Conservation (phyloP, 2,888 invertebrate genomes). For the Megamerina dolium region DNA sequence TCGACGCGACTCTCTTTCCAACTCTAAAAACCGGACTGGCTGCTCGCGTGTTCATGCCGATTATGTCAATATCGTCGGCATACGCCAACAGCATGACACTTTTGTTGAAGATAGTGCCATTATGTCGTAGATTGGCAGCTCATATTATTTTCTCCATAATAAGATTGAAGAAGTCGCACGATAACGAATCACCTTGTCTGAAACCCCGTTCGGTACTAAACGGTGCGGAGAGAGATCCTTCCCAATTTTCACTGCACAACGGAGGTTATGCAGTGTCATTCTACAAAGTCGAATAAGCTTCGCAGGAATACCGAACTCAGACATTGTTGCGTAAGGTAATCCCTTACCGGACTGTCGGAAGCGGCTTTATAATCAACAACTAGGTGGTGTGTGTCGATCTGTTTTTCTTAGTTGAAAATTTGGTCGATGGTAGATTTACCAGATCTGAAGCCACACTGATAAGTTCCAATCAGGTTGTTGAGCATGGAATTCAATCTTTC, state of each 20-base stretch:
- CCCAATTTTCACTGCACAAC: background rate
- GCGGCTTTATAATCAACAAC: constrained; percentile 7
- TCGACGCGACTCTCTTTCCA: too few species aligned
- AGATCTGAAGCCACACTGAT: constrained; percentile 11
- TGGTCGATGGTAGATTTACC: constrained; percentile 11
- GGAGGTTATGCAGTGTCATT: background rate
- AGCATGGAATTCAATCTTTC: constrained; percentile 8
- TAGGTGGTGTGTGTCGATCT: constrained; percentile 2
- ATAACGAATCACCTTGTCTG: too few species aligned
- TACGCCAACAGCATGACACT: too few species aligned
- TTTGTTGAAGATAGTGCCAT: too few species aligned
- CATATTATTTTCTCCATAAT: too few species aligned
- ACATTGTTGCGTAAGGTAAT: constrained; percentile 2
- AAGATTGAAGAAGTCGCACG: too few species aligned
- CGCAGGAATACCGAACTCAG: constrained; percentile 6
- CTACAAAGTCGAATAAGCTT: background rate
- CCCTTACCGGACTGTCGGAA: constrained; percentile 3
- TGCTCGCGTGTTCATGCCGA: too few species aligned
- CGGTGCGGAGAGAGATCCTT: background rate
- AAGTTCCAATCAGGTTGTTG: constrained; percentile 9
- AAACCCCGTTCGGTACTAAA: background rate
- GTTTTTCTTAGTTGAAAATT: constrained; percentile 10
- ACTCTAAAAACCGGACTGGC: too few species aligned
- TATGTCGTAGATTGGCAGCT: too few species aligned
- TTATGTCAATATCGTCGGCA: too few species aligned